These are phyloP conservation scores for Syngnathus acus DNA, from an alignment of 2,797 vertebrate species.

Conservation along the genomic window DNA sequence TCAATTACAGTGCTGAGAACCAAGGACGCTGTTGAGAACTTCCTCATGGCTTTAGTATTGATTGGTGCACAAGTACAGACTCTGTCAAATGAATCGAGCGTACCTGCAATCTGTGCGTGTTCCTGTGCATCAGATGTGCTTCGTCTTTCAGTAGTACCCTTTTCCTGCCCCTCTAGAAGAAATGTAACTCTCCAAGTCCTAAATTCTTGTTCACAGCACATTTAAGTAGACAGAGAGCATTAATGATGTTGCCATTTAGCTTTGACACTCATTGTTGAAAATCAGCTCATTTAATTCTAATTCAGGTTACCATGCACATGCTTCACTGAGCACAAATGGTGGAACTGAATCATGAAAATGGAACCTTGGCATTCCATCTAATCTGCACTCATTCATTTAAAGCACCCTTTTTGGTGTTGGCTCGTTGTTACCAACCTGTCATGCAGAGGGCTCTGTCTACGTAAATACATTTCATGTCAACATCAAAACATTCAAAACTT, in stretches of 20 bases:
- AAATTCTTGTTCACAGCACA: not conserved
- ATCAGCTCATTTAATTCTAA: not conserved
- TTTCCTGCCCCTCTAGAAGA: constrained; percentile 14
- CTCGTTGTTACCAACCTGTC: not conserved
- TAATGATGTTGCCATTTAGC: not conserved
- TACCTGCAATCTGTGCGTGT: constrained; percentile 37
- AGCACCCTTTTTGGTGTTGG: not conserved
- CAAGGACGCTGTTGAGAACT: constrained; percentile 45
- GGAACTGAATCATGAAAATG: not conserved
- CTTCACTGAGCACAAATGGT: not conserved
- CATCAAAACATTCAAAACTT: not conserved
- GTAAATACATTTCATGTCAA: not conserved
- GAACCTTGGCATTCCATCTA: constrained; percentile 12
- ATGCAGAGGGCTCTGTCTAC: not conserved
- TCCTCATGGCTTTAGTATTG: constrained; percentile 41
- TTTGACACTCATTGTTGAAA: not conserved
- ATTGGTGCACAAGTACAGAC: constrained; percentile 45
- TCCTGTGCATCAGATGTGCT: constrained; percentile 43
- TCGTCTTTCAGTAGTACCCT: constrained; percentile 45
- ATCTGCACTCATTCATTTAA: not conserved
- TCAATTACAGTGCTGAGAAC: constrained; percentile 18
- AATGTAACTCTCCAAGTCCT: not conserved
- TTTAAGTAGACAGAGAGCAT: not conserved
- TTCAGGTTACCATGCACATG: not conserved
- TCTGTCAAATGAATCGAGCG: constrained; percentile 50